Evolutionary conservation across 2,797 vertebrate genomes (phyloP).

Genomic region (Acrossocheilus wenchowensis): DNA sequence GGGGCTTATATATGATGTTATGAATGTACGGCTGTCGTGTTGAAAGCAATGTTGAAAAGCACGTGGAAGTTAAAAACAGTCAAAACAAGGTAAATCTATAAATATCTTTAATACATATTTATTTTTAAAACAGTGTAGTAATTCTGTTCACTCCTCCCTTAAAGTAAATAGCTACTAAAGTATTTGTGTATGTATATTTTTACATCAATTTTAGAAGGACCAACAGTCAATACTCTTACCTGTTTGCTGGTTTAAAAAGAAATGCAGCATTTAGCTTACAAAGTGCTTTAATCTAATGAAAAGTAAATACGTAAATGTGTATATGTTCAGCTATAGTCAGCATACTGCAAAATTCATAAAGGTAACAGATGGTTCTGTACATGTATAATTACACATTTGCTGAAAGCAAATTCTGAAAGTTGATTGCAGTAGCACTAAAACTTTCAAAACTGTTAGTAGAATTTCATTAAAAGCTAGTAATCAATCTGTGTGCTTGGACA

Average conservation of each 20-base stretch:
- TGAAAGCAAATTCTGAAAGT: conserved; percentile 33
- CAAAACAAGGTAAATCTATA: conserved; percentile 39
- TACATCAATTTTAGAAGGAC: conserved; percentile 40
- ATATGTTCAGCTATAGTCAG: conserved; percentile 62
- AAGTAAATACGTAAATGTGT: conserved; percentile 54
- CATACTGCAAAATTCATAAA: conserved; percentile 24
- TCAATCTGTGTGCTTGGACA: conserved; percentile 40
- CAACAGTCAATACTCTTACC: conserved; percentile 36
- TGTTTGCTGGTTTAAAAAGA: conserved; percentile 51
- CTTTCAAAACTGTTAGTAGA: conserved; percentile 50
- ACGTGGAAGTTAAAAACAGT: conserved; percentile 6
- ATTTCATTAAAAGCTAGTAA: conserved; percentile 22
- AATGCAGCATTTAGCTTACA: conserved; percentile 59
- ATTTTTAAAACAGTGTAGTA: conserved; percentile 47
- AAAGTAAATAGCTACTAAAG: conserved; percentile 53
- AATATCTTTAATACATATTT: conserved; percentile 55
- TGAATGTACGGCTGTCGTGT: background rate
- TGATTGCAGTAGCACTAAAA: conserved; percentile 26
- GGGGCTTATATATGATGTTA: background rate
- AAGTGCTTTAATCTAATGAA: conserved; percentile 64
- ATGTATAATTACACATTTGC: conserved; percentile 47
- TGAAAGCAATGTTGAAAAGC: background rate
- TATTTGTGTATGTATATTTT: conserved; percentile 32
- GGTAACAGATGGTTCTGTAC: conserved; percentile 18
- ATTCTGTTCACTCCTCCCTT: conserved; percentile 23